Conservation (phyloP, 2,888 invertebrate genomes). For the Tipula helvola region DNA sequence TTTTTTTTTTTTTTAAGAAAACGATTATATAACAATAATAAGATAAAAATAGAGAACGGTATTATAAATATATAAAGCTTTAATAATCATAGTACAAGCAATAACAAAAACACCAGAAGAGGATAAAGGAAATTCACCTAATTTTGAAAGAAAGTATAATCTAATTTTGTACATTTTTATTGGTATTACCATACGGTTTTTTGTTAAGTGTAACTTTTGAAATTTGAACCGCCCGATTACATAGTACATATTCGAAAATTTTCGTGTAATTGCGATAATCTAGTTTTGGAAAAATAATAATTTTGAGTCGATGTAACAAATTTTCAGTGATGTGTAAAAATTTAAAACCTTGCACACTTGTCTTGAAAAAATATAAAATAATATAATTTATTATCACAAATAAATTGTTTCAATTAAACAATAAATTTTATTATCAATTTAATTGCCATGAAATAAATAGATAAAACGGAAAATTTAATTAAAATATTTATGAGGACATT, state of each 20-base stretch:
- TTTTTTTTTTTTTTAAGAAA: not conserved
- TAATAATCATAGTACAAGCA: not conserved
- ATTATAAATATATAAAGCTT: not conserved
- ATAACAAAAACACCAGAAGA: not conserved
- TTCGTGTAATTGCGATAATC: no score
- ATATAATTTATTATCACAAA: no score
- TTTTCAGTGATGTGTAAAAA: no score
- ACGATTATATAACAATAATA: not conserved
- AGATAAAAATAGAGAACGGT: not conserved
- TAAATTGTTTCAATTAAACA: not conserved
- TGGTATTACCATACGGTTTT: not conserved
- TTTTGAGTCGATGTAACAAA: no score
- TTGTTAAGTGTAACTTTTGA: not conserved
- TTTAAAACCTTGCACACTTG: no score
- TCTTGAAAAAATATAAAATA: no score
- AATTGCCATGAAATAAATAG: not conserved
- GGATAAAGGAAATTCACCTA: not conserved
- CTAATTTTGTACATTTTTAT: not conserved
- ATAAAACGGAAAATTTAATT: not conserved
- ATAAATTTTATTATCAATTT: not conserved
- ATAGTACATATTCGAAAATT: not conserved
- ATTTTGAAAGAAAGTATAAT: not conserved
- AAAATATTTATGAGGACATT: not conserved
- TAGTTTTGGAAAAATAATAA: no score
- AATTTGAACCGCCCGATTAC: not conserved